phyloP scores from a whole-genome alignment of 2,113 vertebrate genomes.

The Aleadryas rufinucha region DNA sequence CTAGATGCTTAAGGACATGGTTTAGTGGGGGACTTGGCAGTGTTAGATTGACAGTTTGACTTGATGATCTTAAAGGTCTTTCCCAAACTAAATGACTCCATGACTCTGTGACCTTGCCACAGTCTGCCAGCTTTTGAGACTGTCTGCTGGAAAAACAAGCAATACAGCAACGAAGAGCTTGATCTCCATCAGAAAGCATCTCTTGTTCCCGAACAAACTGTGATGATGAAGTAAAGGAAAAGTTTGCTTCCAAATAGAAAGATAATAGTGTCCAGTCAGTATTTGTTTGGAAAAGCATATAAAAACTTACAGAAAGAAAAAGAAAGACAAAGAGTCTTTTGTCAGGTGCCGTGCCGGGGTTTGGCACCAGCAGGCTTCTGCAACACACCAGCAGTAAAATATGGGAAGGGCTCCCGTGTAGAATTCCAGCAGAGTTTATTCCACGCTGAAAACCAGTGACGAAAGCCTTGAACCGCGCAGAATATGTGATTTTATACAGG shows the following conservation, averaged over 20 bases:
- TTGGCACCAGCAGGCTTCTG: no score
- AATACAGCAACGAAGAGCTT: not conserved
- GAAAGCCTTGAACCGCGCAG: no score
- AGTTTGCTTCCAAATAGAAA: not conserved
- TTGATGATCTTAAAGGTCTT: not conserved
- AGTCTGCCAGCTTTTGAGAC: not conserved
- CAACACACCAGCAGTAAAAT: no score
- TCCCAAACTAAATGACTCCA: not conserved
- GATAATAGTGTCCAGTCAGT: not conserved
- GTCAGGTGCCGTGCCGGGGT: no score
- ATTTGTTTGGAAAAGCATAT: not conserved
- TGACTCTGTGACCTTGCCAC: not conserved
- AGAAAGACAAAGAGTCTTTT: not conserved
- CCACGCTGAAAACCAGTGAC: no score
- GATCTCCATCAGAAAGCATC: not conserved
- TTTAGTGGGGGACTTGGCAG: not conserved
- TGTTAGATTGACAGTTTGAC: not conserved
- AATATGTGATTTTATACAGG: no score
- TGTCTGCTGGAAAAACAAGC: not conserved
- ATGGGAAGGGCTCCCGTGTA: no score
- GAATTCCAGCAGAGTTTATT: no score
- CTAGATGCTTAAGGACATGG: not conserved
- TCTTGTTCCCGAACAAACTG: not conserved
- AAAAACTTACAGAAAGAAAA: not conserved
- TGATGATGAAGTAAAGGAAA: not conserved